These are phyloP conservation scores for Pyrgilauda ruficollis DNA, from an alignment of 2,113 vertebrate species.

Conservation along the genomic window DNA sequence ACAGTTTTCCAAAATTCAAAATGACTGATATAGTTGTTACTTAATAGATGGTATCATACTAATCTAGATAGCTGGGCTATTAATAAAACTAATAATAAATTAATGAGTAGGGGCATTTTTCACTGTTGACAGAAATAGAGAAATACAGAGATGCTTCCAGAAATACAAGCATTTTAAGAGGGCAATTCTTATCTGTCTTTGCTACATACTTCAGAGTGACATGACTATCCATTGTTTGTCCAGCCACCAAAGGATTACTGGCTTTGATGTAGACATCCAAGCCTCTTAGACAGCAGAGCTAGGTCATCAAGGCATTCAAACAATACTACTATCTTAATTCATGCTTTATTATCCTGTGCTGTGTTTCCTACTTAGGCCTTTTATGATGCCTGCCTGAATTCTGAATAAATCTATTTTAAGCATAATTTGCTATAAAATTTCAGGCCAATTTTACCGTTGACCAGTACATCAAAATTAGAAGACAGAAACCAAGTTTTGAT, in stretches of 20 bases:
- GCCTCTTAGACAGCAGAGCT: background rate
- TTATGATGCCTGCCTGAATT: background rate
- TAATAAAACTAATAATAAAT: background rate
- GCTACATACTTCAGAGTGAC: background rate
- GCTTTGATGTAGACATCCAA: background rate
- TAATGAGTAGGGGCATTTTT: background rate
- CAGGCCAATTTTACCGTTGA: background rate
- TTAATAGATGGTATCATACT: background rate
- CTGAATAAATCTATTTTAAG: background rate
- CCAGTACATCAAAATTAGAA: background rate
- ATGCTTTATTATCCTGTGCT: background rate
- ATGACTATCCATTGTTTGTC: background rate
- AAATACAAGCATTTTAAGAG: background rate
- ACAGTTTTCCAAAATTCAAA: background rate
- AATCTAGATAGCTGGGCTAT: background rate
- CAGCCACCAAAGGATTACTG: background rate
- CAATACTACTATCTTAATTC: background rate
- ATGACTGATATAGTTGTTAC: background rate
- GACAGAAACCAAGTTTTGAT: background rate
- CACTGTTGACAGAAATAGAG: background rate
- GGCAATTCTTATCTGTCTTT: background rate
- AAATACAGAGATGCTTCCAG: background rate
- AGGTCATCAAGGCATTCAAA: background rate
- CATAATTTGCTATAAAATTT: background rate
- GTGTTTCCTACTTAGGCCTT: background rate